These are phyloP conservation scores for Steatocranus sp. DNA, from an alignment of 2,797 vertebrate genomes.

Conservation along the genomic window DNA sequence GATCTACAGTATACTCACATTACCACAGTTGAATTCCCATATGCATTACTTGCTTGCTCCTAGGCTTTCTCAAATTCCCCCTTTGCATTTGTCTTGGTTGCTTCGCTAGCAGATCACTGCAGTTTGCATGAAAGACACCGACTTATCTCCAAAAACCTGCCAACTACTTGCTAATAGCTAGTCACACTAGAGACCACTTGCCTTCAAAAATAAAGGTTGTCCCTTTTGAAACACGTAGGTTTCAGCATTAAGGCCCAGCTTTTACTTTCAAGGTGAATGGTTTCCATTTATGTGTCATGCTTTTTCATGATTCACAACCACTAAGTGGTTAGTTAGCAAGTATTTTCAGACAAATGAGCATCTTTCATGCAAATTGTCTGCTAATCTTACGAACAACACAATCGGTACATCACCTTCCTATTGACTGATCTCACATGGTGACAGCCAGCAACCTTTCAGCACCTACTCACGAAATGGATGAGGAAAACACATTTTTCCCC, in stretches of 20 bases:
- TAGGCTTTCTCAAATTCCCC: background rate
- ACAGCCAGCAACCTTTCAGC: background rate
- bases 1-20: background rate
- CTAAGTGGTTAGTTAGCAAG: background rate
- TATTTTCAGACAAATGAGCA: background rate
- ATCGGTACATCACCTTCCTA: background rate
- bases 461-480: accelerated
- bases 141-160: background rate
- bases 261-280: background rate
- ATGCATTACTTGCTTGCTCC: background rate
- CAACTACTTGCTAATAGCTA: background rate
- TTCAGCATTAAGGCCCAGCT: accelerated
- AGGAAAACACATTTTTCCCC: background rate
- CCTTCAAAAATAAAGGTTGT: background rate
- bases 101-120: background rate
- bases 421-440: background rate
- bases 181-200: background rate
- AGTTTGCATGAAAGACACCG: background rate
- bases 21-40: background rate
- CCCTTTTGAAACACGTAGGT: background rate
- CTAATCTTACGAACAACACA: background rate
- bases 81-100: background rate
- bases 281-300: background rate
- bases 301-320: background rate
- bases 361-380: background rate